A percentile compares a stretch with the other conserved stretches of the same genome.
Evolutionary conservation across 2,797 vertebrate species (phyloP).

Genomic region (Alcedo atthis): DNA sequence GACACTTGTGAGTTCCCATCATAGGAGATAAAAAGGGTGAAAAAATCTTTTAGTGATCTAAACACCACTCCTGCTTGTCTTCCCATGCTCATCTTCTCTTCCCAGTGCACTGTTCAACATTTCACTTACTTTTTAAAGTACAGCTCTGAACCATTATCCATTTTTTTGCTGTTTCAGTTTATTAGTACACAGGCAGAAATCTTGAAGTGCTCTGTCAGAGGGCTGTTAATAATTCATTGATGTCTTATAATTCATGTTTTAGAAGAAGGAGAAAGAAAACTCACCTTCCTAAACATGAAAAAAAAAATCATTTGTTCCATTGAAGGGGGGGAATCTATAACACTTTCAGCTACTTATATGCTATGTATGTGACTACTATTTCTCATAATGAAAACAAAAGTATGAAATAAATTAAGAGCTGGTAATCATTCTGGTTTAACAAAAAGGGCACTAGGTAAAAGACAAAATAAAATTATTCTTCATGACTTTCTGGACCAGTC

Average conservation of each 20-base stretch:
- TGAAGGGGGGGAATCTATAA: background rate
- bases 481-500: background rate
- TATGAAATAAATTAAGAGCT: background rate
- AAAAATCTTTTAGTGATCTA: background rate
- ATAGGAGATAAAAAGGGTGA: background rate
- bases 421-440: background rate
- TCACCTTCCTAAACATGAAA: background rate
- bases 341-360: background rate
- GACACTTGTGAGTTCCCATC: background rate
- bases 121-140: background rate
- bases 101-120: background rate
- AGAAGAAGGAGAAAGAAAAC: background rate
- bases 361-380: background rate
- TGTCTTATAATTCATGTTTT: background rate
- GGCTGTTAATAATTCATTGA: background rate
- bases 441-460: background rate
- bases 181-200: background rate
- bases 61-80: background rate
- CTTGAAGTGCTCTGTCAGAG: background rate
- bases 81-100: background rate
- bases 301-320: background rate
- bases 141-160: background rate
- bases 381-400: background rate
- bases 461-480: background rate
- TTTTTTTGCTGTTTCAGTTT: background rate